Percentiles rank a stretch among this genome's conserved stretches.
phyloP scores from a whole-genome alignment of 2,113 vertebrate genomes.

The Oreochromis spilurus region DNA sequence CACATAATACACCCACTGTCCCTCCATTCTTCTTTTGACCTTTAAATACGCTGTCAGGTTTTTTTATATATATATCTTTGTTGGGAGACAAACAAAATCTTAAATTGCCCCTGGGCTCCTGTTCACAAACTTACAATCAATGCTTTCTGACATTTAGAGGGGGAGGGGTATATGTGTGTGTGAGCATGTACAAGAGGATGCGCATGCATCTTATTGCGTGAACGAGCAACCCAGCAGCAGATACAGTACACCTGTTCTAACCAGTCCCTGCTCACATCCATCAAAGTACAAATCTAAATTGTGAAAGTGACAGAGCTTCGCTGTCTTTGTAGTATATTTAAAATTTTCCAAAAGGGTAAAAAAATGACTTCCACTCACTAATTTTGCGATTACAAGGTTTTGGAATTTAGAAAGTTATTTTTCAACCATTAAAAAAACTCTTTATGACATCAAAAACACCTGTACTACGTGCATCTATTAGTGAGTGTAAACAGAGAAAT shows the following conservation, averaged over 20 bases:
- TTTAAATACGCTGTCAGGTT: conserved; percentile 44
- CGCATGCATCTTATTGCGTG: background rate
- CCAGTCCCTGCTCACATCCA: background rate
- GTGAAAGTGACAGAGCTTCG: fast-evolving
- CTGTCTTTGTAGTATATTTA: no score
- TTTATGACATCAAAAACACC: background rate
- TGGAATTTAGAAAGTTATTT: background rate
- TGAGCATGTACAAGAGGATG: background rate
- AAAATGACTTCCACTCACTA: background rate
- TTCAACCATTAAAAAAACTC: background rate
- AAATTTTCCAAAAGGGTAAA: background rate
- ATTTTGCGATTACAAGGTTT: fast-evolving
- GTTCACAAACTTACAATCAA: conserved; percentile 47
- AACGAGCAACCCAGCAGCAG: background rate
- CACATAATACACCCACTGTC: background rate
- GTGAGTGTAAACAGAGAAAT: background rate
- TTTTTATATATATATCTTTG: background rate
- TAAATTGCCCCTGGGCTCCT: conserved; percentile 39
- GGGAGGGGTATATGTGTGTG: background rate
- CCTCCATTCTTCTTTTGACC: conserved; percentile 24
- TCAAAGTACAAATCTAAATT: background rate
- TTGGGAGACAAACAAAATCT: conserved; percentile 41
- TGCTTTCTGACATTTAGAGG: conserved; percentile 59
- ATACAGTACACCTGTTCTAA: background rate
- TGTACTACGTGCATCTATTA: background rate